Base-by-base conservation (phyloP, 2,113 vertebrate species). In the Cololabis saira region DNA sequence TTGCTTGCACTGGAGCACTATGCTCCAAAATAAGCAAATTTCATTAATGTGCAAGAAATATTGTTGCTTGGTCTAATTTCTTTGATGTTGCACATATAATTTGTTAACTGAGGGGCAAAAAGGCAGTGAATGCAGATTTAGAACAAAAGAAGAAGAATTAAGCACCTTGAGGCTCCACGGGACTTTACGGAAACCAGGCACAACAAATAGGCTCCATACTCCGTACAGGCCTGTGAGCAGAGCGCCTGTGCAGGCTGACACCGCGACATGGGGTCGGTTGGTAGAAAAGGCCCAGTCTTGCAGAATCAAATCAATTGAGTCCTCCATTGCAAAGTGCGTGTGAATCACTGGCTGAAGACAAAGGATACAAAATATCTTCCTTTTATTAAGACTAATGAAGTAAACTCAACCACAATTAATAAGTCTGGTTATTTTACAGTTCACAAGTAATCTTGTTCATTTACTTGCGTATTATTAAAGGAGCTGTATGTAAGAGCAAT, bases 101-200 rank as follows among this genome's bases (percentile, higher is more conserved):
- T 50, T 63, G 14, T 21, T 49, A 27, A 43, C 52, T 2, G 13
- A 61, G 18, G 3, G 1, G 7, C 16, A 22, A 45, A 5, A 27
- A 16, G 0, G 53, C 60, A 57, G 54, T 76, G 49, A 55, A 71
- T 1, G 12, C 14, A 27, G 24, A 16, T 48, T 30, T 67, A 27
- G 24, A 27, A 27, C 24, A 27, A 27, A 27, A 47, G 12, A 50
- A 14, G 2, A 12, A 30, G 22, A 12, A 5, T 51, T 1, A 51
- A 65, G 37, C 68, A 93, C 92, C 93, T 90, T 91, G 10, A 94
- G 90, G 12, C 27, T 85, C 56, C 22, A 54, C 0, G 93, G 92
- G 59, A 94, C 58, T 84, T 85, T 93, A 16, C 87, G 81, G 57
- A 92, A 91, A 5, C 89, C 93, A 15, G 92, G 92, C n/a, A 90